Base-by-base conservation (phyloP, 2,797 vertebrate genomes). In the Coregonus sp. region DNA sequence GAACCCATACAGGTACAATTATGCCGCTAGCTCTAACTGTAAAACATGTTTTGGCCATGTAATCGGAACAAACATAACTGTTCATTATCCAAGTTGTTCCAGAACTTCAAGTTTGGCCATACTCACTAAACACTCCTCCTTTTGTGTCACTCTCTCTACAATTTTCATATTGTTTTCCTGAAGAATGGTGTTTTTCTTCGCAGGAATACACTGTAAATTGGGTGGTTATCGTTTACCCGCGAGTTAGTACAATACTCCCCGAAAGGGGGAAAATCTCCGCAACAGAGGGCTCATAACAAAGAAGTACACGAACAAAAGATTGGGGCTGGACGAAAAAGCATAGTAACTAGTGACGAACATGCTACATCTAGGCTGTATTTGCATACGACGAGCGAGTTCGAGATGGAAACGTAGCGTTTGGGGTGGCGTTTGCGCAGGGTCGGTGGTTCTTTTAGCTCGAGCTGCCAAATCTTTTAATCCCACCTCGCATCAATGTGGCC, bases 1-100 rank as follows among this genome's bases (percentile, higher is more conserved):
- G 96, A 85, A 96, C 95, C 72, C 96, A 96, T 91, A 96, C 96
- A 92, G 96, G 94, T 94, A 90, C 79, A 31, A 65, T 16, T 47
- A 31, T 71, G 56, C 61, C 31, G 29, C 12, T 47, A 47, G 40
- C 40, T 2, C 7, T 12, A 47, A 47, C 40, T 47, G 40, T 47
- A 47, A 0, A 12, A 47, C 2, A 47, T 9, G 7, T 47, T 25
- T 9, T 11, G 20, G 20, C 9, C 11, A 63, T 63, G 9, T 47
- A 47, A n/a, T 61, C 56, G 11, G 20, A 63, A 63, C 25, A 3
- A 54, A 47, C 40, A 25, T 25, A 47, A 47, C 40, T 9, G 33
- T 75, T 51, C 80, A 74, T 20, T 56, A 51, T 31, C 75, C 66
- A 20, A 33, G 66, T 68, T 63, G 29, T 75, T 35, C 9, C 51